Evolutionary conservation across 2,113 vertebrate species (phyloP), one percentile per base, ranked within the genome.

Genomic region (Stomatorhinus ivindoensis): DNA sequence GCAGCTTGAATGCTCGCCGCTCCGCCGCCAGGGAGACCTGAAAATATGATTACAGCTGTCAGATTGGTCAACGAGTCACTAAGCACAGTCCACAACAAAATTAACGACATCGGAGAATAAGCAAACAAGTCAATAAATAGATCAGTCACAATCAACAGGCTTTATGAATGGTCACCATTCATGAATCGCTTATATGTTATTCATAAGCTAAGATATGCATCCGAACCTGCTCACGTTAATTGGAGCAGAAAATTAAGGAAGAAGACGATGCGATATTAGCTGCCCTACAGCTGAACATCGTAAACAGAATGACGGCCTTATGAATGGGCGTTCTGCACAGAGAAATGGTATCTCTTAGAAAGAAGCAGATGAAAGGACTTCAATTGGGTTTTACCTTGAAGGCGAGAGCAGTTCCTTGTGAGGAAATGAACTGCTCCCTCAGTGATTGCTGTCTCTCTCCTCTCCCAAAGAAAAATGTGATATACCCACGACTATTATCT

Each of bases 341-440:
- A 7, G 47, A 87, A 87, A 55, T 19, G 50, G 17, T 47, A 31
- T 39, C 50, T 27, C 48, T 87, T 3, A 42, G 85, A 19, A 2
- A 39, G 50, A 42, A 35, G 85, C 50, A 87, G 85, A 87, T 87
- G 50, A 87, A 87, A 53, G 17, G 7, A 3, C 85, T 53, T 55
- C 85, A 53, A 21, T 15, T 50, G 84, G 46, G 46, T 17, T 87
- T 87, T 53, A 87, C 85, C 85, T 87, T 87, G 47, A 55, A 87
- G 85, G 85, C 85, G n/a, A 53, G 85, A 87, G 48, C 15, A 24
- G 47, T 87, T 35, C 83, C 55, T 17, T 53, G 17, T 17, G 50
- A 27, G 85, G 48, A 87, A 53, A 87, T 87, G 31, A 51, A 55
- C 85, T 39, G 50, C 17, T 35, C 85, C 48, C 85, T 53, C 85